A percentile compares a stretch with the other conserved stretches of the same genome.
phyloP scores from a whole-genome alignment of 2,113 vertebrate species.

The Malurus elegans region DNA sequence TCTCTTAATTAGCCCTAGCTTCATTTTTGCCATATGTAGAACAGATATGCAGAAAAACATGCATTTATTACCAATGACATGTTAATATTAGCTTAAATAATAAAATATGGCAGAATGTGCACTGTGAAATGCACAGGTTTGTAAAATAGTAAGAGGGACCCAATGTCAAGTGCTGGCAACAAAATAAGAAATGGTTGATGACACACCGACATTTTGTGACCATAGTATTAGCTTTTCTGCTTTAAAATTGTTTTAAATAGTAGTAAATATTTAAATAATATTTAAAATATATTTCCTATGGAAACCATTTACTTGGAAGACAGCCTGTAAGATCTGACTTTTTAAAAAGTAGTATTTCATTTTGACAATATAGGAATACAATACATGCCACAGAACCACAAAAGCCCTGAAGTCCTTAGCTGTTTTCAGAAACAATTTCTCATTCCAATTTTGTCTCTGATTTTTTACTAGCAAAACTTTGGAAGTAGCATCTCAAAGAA shows the following conservation, averaged over 20 bases:
- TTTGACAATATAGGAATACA: constrained; percentile 59
- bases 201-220: constrained; percentile 53
- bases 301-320: constrained; percentile 72
- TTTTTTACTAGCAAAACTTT: constrained; percentile 31
- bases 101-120: constrained; percentile 56
- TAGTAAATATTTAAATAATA: constrained; percentile 71
- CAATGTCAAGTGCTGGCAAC: constrained; percentile 48
- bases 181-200: constrained; percentile 30
- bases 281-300: constrained; percentile 70
- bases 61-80: constrained; percentile 70
- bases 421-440: constrained; percentile 47
- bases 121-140: constrained; percentile 34
- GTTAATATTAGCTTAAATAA: constrained; percentile 56
- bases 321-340: constrained; percentile 56
- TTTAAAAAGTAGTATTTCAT: constrained; percentile 57
- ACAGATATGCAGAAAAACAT: constrained; percentile 62
- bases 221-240: constrained; percentile 50
- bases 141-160: constrained; percentile 38
- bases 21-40: constrained; percentile 65
- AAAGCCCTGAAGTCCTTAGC: constrained; percentile 41
- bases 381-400: constrained; percentile 28
- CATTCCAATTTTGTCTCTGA: not conserved
- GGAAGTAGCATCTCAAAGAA: constrained; percentile 50
- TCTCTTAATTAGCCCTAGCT: constrained; percentile 70
- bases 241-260: constrained; percentile 71